Evolutionary conservation across 1,140 invertebrate species (phyloP).

Genomic region (Wasmannia auropunctata): DNA sequence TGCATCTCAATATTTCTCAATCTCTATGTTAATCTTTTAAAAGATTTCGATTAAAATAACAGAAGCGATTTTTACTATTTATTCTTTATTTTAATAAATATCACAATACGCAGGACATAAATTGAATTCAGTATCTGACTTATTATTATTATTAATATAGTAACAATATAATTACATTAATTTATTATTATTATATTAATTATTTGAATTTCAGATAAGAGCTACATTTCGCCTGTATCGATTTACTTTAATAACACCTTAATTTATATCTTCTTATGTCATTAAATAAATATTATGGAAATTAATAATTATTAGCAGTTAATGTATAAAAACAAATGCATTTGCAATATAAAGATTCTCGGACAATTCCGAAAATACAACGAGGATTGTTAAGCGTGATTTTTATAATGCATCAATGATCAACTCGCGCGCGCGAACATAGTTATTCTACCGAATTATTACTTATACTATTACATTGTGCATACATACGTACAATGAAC

Average conservation of each 20-base stretch:
- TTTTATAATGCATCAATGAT: constrained; percentile 44
- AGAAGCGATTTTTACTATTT: neutral
- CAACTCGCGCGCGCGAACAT: neutral
- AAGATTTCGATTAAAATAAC: neutral
- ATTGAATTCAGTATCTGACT: neutral
- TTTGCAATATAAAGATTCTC: neutral
- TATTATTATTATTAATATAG: neutral
- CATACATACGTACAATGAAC: neutral
- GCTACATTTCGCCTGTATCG: neutral
- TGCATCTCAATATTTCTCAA: neutral
- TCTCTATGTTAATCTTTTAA: neutral
- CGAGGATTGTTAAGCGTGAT: constrained; percentile 26
- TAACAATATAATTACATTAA: constrained; percentile 13
- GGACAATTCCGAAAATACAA: neutral
- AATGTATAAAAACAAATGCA: constrained; percentile 42
- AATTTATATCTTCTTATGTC: neutral
- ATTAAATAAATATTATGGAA: constrained; percentile 29
- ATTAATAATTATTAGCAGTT: constrained; percentile 16
- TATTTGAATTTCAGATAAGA: neutral
- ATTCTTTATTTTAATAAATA: neutral
- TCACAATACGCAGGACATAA: neutral
- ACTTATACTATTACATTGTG: constrained; percentile 32
- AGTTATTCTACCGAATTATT: neutral
- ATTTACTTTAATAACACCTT: neutral
- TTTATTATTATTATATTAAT: neutral